Base-by-base conservation (phyloP, 2,113 vertebrate genomes). In the Oncorhynchus mykiss region DNA sequence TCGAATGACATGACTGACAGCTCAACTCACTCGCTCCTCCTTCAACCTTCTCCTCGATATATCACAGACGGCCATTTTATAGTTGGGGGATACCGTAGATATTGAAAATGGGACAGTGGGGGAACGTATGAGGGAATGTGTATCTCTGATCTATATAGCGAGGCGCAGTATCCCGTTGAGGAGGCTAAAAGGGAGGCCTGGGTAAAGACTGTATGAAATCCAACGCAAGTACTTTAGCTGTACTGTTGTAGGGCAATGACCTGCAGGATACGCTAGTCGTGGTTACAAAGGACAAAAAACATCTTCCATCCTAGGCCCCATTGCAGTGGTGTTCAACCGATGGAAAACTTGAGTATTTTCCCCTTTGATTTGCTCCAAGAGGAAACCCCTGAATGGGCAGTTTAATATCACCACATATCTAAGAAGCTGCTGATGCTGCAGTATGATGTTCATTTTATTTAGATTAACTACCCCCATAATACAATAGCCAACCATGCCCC, bases 391-490 rank as follows among this genome's bases (percentile, higher is more conserved):
- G 85, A 87, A 88, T 82, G 88, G 88, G 88, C 88, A 87, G 89
- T 91, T 91, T 91, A 88, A 89, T 88, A 86, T 90, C 85, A 88
- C 81, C 70, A 87, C 85, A 89, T 86, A 57, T 75, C 87, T 75
- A 74, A 85, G 79, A 83, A 90, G 86, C 78, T 90, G 90, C 91
- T 92, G 92, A 92, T 86, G 74, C 82, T 81, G 90, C 90, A 88
- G 72, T 76, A 66, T 81, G 80, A 82, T 84, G 86, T 86, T 90
- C 84, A 88, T 91, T 90, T 91, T 91, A 92, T 92, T 90, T 90
- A 91, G 90, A 91, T 92, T 83, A 93, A 91, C 87, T 86, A 86
- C 67, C 78, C 76, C 85, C 77, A 84, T 89, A 88, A 92, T 89
- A 89, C 87, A 88, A 87, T 87, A 78, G 85, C 85, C 78, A 77